A percentile compares a stretch with the other conserved stretches of the same genome.
Evolutionary conservation across 2,888 invertebrate species (phyloP).

Genomic region (Scaptomyza reducta): DNA sequence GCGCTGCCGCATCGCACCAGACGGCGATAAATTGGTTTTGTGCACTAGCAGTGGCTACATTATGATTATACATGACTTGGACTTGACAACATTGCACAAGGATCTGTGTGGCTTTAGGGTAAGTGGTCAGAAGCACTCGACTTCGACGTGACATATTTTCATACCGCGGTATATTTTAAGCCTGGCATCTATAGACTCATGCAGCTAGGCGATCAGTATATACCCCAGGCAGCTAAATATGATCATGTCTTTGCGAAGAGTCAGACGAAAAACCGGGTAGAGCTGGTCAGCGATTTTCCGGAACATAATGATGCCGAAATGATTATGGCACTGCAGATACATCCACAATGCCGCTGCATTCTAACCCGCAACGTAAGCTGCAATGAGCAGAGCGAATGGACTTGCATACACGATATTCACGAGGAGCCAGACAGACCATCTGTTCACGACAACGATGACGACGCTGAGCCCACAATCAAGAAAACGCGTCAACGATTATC

Average conservation of each 20-base stretch:
- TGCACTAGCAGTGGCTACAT: conserved; percentile 96
- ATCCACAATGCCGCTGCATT: conserved; percentile 89
- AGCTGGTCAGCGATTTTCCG: conserved; percentile 96
- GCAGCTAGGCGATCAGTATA: conserved; percentile 93
- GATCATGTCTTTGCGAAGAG: conserved; percentile 91
- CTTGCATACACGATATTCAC: conserved; percentile 97
- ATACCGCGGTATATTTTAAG: conserved; percentile 83
- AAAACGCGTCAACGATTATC: conserved; percentile 39
- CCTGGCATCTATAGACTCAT: conserved; percentile 95
- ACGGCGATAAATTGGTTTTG: conserved; percentile 94
- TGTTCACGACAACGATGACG: conserved; percentile 68
- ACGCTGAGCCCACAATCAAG: conserved; percentile 48
- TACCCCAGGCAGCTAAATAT: conserved; percentile 91
- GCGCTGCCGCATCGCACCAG: conserved; percentile 93
- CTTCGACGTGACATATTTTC: neutral
- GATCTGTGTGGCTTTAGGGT: conserved; percentile 95
- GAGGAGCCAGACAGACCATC: conserved; percentile 85
- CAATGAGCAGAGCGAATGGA: conserved; percentile 96
- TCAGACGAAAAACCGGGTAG: conserved; percentile 92
- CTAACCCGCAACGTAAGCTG: conserved; percentile 94
- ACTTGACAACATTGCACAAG: conserved; percentile 90
- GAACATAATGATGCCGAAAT: conserved; percentile 93
- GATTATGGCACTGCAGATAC: conserved; percentile 90
- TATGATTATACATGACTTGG: conserved; percentile 94
- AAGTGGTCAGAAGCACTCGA: conserved; percentile 46